phyloP scores from a whole-genome alignment of 2,113 vertebrate genomes.

The Alligator sinensis region DNA sequence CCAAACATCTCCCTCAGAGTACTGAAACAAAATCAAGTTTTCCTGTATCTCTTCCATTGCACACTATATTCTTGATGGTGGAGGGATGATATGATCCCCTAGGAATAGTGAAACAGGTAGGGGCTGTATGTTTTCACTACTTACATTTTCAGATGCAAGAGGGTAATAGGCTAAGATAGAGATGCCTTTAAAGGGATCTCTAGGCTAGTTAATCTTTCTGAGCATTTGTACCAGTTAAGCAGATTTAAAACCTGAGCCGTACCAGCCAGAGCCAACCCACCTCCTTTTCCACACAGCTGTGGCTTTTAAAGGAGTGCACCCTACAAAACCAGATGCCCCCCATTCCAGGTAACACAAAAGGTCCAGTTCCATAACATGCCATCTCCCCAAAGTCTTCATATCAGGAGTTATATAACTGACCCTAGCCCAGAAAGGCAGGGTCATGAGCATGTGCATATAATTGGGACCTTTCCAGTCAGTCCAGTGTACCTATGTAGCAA shows the following conservation, averaged over 20 bases:
- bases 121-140: not conserved
- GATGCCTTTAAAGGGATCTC: not conserved
- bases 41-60: not conserved
- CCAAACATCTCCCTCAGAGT: not conserved
- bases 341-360: rapidly evolving
- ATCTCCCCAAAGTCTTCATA: not conserved
- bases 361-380: not conserved
- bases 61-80: not conserved
- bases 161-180: not conserved
- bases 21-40: not conserved
- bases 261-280: not conserved
- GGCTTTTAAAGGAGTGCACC: not conserved
- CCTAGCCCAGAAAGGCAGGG: not conserved
- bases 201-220: not conserved
- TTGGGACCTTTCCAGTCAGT: not conserved
- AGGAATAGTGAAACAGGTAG: not conserved
- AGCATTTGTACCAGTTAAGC: not conserved
- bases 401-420: not conserved
- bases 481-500: rapidly evolving
- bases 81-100: not conserved
- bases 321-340: not conserved
- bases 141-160: not conserved
- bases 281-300: rapidly evolving
- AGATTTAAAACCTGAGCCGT: not conserved
- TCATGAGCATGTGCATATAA: not conserved